Conservation (phyloP, 1,140 invertebrate genomes). For the Arion vulgaris region DNA sequence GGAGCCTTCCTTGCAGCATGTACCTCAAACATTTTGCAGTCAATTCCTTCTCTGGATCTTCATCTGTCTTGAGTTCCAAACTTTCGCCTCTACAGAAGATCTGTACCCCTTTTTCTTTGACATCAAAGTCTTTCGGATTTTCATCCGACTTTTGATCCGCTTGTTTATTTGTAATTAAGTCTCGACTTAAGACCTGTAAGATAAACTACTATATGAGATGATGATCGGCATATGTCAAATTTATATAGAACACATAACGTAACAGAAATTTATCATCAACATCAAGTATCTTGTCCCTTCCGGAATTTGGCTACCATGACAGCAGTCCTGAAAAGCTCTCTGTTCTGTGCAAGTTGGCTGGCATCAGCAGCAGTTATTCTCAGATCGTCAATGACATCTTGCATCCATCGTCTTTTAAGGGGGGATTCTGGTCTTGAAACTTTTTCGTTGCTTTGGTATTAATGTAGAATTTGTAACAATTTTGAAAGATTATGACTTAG, state of each 20-base stretch:
- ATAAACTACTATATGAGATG: too few relatives aligned
- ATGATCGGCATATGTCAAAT: not conserved
- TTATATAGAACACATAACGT: not conserved
- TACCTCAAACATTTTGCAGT: constrained; percentile 87
- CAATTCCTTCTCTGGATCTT: constrained; percentile 81
- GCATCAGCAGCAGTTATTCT: too few relatives aligned
- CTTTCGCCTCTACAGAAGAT: constrained; percentile 46
- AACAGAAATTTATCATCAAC: not conserved
- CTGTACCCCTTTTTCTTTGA: constrained; percentile 55
- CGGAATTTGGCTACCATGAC: too few relatives aligned
- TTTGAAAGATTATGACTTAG: too few relatives aligned
- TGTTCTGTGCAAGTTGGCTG: too few relatives aligned
- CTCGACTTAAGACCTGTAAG: constrained; percentile 43
- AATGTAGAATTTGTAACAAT: too few relatives aligned
- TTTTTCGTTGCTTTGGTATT: too few relatives aligned
- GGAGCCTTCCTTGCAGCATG: constrained; percentile 82
- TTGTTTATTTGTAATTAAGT: constrained; percentile 40
- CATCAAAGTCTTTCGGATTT: constrained; percentile 54
- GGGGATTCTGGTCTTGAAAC: too few relatives aligned
- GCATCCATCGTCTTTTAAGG: too few relatives aligned
- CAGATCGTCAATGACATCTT: too few relatives aligned
- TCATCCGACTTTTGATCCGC: constrained; percentile 51
- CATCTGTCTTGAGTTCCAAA: constrained; percentile 78
- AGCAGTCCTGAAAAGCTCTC: too few relatives aligned
- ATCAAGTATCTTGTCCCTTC: too few relatives aligned